Percentiles rank a stretch among this genome's conserved stretches.
phyloP scores from a whole-genome alignment of 1,140 invertebrate genomes.

The Drosophila busckii region DNA sequence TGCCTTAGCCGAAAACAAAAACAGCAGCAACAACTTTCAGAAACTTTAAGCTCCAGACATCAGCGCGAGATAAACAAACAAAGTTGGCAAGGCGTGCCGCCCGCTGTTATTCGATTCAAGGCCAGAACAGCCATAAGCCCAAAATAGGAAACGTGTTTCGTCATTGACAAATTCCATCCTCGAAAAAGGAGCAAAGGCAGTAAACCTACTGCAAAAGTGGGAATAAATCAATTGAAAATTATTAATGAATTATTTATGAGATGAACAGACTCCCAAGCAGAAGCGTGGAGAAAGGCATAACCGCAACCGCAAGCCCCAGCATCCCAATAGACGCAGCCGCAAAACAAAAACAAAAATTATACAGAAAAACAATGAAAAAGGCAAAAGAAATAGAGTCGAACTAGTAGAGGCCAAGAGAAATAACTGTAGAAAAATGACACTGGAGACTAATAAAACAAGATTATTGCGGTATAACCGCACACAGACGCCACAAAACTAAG shows the following conservation, averaged over 20 bases:
- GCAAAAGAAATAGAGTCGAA: slow-evolving; percentile 2
- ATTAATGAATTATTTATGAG: slow-evolving; percentile 71
- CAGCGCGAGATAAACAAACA: slow-evolving; percentile 39
- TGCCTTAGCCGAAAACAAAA: slow-evolving; percentile 3
- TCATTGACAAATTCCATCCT: slow-evolving; percentile 51
- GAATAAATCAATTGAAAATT: slow-evolving; percentile 69
- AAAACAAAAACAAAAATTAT: slow-evolving; percentile 9
- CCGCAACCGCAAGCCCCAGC: slow-evolving; percentile 9
- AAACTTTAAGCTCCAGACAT: slow-evolving; percentile 28
- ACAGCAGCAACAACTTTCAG: slow-evolving; percentile 46
- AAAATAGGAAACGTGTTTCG: slow-evolving; percentile 24
- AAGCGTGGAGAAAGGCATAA: slow-evolving; percentile 14
- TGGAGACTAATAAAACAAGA: slow-evolving; percentile 69
- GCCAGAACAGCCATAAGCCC: slow-evolving; percentile 25
- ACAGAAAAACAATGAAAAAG: background rate
- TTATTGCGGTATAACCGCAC: slow-evolving; percentile 62
- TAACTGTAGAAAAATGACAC: slow-evolving; percentile 61
- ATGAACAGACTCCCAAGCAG: slow-evolving; percentile 23
- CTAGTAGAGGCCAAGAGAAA: slow-evolving; percentile 22
- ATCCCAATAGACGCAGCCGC: slow-evolving; percentile 25
- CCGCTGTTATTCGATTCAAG: slow-evolving; percentile 18
- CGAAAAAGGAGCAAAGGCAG: slow-evolving; percentile 3
- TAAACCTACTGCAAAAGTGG: slow-evolving; percentile 22
- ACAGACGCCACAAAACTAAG: slow-evolving; percentile 20
- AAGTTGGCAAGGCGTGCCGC: no score